Evolutionary conservation across 1,140 invertebrate genomes (phyloP).

Genomic region (Nautilus pompilius): DNA sequence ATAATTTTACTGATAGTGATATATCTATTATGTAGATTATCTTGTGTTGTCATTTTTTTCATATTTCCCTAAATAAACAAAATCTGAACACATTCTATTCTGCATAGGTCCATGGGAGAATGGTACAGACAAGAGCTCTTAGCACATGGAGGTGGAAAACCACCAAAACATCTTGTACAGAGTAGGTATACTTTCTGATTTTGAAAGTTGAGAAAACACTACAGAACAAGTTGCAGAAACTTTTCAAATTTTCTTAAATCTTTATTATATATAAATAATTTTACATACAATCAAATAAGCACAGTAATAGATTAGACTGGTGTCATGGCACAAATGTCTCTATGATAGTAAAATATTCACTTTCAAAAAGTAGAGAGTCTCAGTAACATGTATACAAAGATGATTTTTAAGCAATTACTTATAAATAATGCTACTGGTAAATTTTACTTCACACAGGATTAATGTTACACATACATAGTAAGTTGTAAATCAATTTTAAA

Average conservation of each 20-base stretch:
- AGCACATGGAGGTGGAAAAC: slow-evolving; percentile 83
- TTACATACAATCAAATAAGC: not conserved
- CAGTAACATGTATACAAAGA: too few species aligned
- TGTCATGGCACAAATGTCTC: not conserved
- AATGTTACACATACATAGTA: too few species aligned
- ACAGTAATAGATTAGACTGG: not conserved
- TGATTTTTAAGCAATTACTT: too few species aligned
- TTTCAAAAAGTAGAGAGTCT: not conserved
- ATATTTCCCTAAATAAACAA: not conserved
- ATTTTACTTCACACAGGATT: too few species aligned
- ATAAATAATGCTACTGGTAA: too few species aligned
- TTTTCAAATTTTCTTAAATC: not conserved
- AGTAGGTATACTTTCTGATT: slow-evolving; percentile 17
- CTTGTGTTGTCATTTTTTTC: not conserved
- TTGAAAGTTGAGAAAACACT: not conserved
- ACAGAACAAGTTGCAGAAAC: not conserved
- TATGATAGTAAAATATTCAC: not conserved
- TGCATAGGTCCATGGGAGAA: slow-evolving; percentile 71
- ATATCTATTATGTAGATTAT: not conserved
- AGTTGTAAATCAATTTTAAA: too few species aligned
- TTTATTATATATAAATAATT: not conserved
- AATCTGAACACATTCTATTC: too few species aligned
- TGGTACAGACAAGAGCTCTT: slow-evolving; percentile 75
- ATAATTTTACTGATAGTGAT: not conserved
- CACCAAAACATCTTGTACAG: slow-evolving; percentile 68